Conservation (phyloP, 1,140 invertebrate species). For the Probaryconus sp. region DNA sequence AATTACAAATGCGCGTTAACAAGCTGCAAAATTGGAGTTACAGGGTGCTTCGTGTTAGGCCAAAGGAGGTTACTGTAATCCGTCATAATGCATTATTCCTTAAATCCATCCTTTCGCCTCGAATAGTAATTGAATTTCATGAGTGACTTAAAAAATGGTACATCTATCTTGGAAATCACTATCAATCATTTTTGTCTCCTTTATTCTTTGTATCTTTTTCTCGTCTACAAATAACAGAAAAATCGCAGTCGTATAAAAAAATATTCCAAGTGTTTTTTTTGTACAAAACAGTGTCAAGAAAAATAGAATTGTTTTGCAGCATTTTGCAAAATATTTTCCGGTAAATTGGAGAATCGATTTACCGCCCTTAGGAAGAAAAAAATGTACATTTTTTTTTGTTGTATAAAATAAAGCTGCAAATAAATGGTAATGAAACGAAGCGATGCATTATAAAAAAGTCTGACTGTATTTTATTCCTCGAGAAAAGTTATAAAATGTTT, state of each 20-base stretch:
- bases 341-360: no score
- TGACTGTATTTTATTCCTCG: no score
- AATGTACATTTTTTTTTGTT: no score
- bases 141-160: conserved; percentile 35
- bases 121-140: conserved; percentile 37
- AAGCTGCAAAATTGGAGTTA: background rate
- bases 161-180: conserved; percentile 12
- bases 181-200: conserved; percentile 35
- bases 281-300: no score
- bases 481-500: no score
- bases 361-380: no score
- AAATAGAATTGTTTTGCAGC: no score
- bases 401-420: no score
- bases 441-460: no score
- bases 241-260: background rate
- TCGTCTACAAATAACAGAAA: conserved; percentile 4
- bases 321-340: no score
- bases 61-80: background rate
- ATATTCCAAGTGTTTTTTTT: no score
- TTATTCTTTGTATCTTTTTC: background rate
- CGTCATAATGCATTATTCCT: conserved; percentile 38
- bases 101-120: conserved; percentile 10
- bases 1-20: conserved; percentile 12
- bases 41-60: background rate
- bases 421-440: no score